Evolutionary conservation across 2,888 invertebrate genomes (phyloP).

Genomic region (Yponomeuta plumbellus): DNA sequence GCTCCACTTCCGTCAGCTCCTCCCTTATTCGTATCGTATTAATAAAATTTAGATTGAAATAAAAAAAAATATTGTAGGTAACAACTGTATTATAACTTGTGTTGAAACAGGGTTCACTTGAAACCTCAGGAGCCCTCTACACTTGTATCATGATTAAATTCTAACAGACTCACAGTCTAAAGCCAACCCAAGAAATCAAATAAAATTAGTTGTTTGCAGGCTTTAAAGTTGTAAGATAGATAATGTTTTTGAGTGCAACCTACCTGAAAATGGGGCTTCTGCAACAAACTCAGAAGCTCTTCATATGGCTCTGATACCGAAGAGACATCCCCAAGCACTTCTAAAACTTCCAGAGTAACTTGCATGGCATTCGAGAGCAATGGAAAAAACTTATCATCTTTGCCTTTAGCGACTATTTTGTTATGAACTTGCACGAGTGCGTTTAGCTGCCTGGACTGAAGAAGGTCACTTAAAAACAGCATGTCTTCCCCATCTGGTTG

Average conservation of each 20-base stretch:
- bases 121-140: no score
- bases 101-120: no score
- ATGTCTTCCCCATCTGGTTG: constrained; percentile 90
- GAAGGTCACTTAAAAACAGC: constrained; percentile 87
- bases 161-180: no score
- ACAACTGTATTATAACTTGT: no score
- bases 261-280: constrained; percentile 92
- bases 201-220: no score
- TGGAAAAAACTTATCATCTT: constrained; percentile 90
- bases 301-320: constrained; percentile 85
- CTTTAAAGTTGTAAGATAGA: no score
- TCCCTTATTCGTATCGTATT: no score
- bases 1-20: no score
- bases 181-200: no score
- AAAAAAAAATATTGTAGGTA: no score
- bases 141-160: no score
- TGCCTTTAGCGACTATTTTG: constrained; percentile 88
- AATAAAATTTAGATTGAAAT: no score
- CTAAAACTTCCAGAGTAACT: constrained; percentile 87
- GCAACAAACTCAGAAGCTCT: constrained; percentile 87
- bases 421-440: constrained; percentile 94
- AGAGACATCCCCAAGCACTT: constrained; percentile 80
- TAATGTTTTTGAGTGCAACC: neutral
- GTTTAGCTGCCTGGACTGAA: constrained; percentile 91
- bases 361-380: constrained; percentile 90